A percentile compares a stretch with the other conserved stretches of the same genome.
These are phyloP conservation scores for Hormiphora californensis DNA, from an alignment of 37 sponge, comb jelly and placozoan genomes.

Conservation along the genomic window DNA sequence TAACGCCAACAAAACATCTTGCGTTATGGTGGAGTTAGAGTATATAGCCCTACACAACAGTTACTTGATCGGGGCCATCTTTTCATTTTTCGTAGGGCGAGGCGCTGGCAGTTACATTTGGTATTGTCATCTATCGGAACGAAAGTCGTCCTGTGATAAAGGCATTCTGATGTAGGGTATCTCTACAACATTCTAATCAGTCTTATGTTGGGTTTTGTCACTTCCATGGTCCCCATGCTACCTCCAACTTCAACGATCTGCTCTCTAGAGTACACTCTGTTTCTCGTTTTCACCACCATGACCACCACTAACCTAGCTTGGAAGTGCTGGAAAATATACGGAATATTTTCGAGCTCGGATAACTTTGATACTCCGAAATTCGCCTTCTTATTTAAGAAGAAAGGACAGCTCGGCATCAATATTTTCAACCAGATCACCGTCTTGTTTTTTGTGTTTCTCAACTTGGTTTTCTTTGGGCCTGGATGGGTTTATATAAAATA, in stretches of 20 bases:
- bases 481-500: neutral
- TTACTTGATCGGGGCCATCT: neutral
- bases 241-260: neutral
- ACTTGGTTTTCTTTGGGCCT: neutral
- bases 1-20: neutral
- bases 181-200: constrained; percentile 24
- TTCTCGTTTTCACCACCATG: neutral
- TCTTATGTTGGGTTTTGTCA: neutral
- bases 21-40: no score
- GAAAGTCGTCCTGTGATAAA: constrained; percentile 14
- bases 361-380: neutral
- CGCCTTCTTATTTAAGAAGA: neutral
- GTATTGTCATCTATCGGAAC: neutral
- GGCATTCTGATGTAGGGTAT: constrained; percentile 7
- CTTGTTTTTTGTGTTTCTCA: neutral
- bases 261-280: neutral
- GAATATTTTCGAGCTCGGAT: neutral
- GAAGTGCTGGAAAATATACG: constrained; percentile 22
- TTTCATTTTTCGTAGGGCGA: neutral
- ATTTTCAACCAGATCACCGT: neutral
- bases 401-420: neutral
- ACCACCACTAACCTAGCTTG: neutral
- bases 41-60: neutral
- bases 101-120: neutral
- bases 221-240: neutral